Evolutionary conservation across 2,888 invertebrate genomes (phyloP).

Genomic region (Linyphia triangularis): DNA sequence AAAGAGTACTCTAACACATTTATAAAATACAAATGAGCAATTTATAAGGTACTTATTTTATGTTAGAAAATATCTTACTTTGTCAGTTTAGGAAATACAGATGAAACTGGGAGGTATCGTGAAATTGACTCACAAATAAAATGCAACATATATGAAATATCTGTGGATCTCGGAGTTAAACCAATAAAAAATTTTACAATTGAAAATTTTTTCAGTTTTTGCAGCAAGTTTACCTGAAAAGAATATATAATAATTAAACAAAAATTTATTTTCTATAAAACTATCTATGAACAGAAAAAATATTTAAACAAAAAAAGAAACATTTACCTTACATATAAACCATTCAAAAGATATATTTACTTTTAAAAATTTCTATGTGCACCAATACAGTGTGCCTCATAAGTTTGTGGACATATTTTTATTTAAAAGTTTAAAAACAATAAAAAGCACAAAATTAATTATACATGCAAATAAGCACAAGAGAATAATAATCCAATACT

Average conservation of each 20-base stretch:
- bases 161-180: slow-evolving; percentile 53
- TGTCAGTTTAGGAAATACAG: slow-evolving; percentile 36
- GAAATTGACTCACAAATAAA: slow-evolving; percentile 50
- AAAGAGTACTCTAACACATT: too few relatives aligned
- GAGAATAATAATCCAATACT: too few relatives aligned
- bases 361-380: too few relatives aligned
- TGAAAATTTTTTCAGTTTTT: slow-evolving; percentile 34
- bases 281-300: background rate
- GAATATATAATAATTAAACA: too few relatives aligned
- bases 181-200: slow-evolving; percentile 69
- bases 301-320: background rate
- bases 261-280: background rate
- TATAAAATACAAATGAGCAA: background rate
- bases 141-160: slow-evolving; percentile 51
- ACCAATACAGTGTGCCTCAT: too few relatives aligned
- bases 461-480: too few relatives aligned
- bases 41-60: background rate
- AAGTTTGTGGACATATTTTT: too few relatives aligned
- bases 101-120: slow-evolving; percentile 9
- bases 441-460: too few relatives aligned
- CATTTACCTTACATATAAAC: background rate
- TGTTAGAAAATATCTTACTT: slow-evolving; percentile 18
- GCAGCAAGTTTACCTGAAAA: slow-evolving; percentile 50
- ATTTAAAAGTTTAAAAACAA: too few relatives aligned
- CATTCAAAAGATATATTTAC: background rate